Base-by-base conservation (phyloP, 2,113 vertebrate species). In the Cebidichthys violaceus region DNA sequence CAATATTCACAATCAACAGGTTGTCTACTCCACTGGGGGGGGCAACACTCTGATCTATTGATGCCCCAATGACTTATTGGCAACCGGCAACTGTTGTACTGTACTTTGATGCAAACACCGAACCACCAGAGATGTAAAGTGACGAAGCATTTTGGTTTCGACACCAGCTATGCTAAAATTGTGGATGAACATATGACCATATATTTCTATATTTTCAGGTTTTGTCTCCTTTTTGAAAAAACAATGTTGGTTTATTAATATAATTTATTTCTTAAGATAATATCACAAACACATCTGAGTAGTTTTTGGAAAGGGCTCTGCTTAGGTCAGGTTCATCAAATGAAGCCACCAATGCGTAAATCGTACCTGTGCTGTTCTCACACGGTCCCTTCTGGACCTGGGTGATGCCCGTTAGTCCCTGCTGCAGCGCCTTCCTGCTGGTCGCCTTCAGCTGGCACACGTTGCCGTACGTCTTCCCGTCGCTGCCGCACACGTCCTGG, bases 381-480 rank as follows among this genome's bases (percentile, higher is more conserved):
- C 98, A 99, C 75, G 96, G 93, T 27, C 96, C 97, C 43, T 95
- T 96, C 80, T 96, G 96, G 70, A 92, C 88, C 87, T 94, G 96
- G 84, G 88, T 93, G 88, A 98, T 67, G 0, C 92, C 93, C 1
- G 94, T 77, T 70, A 94, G 94, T 0, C 96, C 95, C 85, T 96
- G 96, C 89, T 96, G 97, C 87, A 95, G 94, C 0, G 96, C 95
- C 79, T 94, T 96, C 88, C 97, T 95, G 95, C 96, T 96, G 92
- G 92, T 95, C 0, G 96, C 95, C 93, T 95, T 96, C 85, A 98
- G 95, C 61, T 95, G 96, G 87, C 98, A 99, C 86, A 95, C 93
- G 89, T 96, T 96, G 61, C 94, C 92, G 81, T 98, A 97, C 50
- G 96, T 97, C 41, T 92, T 95, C 24, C 97, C 97, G 89, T 99